These are phyloP conservation scores for Chrysomela aeneicollis DNA, from an alignment of 2,888 invertebrate species.

Conservation along the genomic window DNA sequence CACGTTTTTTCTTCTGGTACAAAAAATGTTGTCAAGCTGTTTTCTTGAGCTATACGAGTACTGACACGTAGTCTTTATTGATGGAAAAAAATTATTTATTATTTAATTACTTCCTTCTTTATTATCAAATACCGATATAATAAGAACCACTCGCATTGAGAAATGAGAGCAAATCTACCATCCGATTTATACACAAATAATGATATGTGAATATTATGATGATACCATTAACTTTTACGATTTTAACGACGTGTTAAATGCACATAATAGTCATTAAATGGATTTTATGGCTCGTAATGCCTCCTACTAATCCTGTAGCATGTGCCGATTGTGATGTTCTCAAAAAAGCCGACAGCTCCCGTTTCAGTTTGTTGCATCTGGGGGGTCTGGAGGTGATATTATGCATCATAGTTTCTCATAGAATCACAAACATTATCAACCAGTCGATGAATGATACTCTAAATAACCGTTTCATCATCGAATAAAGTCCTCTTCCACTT, in stretches of 20 bases:
- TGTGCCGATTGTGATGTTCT: slow-evolving; percentile 52
- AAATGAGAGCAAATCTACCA: slow-evolving; percentile 45
- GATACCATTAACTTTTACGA: slow-evolving; percentile 59
- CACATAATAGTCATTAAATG: slow-evolving; percentile 58
- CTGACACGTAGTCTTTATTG: no score
- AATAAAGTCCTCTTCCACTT: no score
- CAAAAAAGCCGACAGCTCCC: slow-evolving; percentile 45
- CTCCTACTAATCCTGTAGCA: slow-evolving; percentile 48
- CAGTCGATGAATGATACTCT: neutral
- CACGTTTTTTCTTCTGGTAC: neutral
- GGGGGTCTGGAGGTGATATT: no score
- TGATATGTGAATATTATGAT: slow-evolving; percentile 52
- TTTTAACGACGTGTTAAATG: slow-evolving; percentile 60
- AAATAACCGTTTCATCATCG: no score
- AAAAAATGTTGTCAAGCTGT: neutral
- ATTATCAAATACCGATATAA: no score
- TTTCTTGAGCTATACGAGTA: no score
- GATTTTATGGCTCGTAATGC: slow-evolving; percentile 56
- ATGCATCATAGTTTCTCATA: no score
- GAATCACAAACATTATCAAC: neutral
- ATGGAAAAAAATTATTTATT: no score
- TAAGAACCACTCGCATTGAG: slow-evolving; percentile 24
- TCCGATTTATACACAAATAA: slow-evolving; percentile 43
- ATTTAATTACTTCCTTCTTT: no score
- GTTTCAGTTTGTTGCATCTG: neutral